Evolutionary conservation across 2,113 vertebrate genomes (phyloP).

Genomic region (Harpagus bidentatus): DNA sequence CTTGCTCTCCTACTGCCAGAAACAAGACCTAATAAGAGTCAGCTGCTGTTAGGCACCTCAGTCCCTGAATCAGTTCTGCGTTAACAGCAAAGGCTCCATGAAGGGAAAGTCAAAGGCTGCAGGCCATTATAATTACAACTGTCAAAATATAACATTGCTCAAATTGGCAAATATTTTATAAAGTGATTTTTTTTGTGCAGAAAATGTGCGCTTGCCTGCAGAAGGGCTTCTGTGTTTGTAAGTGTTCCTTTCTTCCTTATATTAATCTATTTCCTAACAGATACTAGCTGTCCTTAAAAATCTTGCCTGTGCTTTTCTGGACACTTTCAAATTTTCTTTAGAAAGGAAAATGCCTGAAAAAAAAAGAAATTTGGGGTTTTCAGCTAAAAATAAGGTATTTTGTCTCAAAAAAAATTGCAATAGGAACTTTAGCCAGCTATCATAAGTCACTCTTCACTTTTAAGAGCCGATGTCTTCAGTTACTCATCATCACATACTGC

Average conservation of each 20-base stretch:
- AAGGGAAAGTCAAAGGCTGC: slow-evolving; percentile 64
- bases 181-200: not conserved
- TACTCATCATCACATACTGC: not conserved
- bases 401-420: not conserved
- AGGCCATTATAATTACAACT: slow-evolving; percentile 62
- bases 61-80: slow-evolving; percentile 71
- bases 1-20: slow-evolving; percentile 43
- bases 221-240: not conserved
- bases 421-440: not conserved
- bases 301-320: not conserved
- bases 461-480: not conserved
- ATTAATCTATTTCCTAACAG: not conserved
- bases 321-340: not conserved
- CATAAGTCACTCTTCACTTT: not conserved
- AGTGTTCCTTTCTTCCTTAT: not conserved
- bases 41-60: slow-evolving; percentile 56
- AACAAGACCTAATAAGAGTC: slow-evolving; percentile 66
- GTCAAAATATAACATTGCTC: slow-evolving; percentile 33
- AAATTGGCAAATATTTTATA: slow-evolving; percentile 3
- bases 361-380: not conserved
- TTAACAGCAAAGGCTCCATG: slow-evolving; percentile 65
- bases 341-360: not conserved
- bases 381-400: not conserved
- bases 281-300: not conserved
- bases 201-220: not conserved